These are phyloP conservation scores for Tupaia chinensis DNA, from an alignment of 2,113 vertebrate species.

Conservation along the genomic window DNA sequence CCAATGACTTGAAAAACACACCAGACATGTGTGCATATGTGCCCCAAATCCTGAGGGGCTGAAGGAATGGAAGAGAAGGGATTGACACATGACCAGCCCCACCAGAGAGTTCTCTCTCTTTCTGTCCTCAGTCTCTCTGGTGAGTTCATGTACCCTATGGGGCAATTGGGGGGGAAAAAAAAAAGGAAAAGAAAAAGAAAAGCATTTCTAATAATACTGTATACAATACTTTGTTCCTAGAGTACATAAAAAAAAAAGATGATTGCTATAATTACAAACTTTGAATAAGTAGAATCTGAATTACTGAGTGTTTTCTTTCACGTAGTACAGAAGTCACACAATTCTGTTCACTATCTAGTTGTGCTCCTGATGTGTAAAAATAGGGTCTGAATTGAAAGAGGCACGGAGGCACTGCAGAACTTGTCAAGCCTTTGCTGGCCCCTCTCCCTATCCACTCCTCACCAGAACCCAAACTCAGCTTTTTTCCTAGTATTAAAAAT, in stretches of 20 bases:
- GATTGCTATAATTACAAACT: neutral
- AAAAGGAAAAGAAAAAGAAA: neutral
- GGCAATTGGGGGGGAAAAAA: too few relatives aligned
- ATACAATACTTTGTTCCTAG: neutral
- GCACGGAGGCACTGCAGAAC: neutral
- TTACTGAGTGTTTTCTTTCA: constrained; percentile 25
- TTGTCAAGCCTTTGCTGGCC: neutral
- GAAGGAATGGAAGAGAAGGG: too few relatives aligned
- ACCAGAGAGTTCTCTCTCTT: too few relatives aligned
- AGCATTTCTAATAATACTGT: neutral
- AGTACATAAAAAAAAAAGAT: neutral
- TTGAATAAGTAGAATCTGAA: neutral
- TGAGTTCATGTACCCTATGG: too few relatives aligned
- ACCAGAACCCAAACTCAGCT: neutral
- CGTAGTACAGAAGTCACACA: neutral
- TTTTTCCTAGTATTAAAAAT: neutral
- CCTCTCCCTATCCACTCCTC: fast-evolving
- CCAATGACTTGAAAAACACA: too few relatives aligned
- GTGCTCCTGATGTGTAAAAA: constrained; percentile 6
- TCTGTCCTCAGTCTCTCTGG: too few relatives aligned
- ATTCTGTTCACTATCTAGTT: neutral
- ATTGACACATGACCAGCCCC: too few relatives aligned
- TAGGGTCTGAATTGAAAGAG: neutral
- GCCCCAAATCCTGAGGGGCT: too few relatives aligned
- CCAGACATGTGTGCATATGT: too few relatives aligned